Base-by-base conservation (phyloP, 1,140 invertebrate genomes). In the Phymastichus coffea region DNA sequence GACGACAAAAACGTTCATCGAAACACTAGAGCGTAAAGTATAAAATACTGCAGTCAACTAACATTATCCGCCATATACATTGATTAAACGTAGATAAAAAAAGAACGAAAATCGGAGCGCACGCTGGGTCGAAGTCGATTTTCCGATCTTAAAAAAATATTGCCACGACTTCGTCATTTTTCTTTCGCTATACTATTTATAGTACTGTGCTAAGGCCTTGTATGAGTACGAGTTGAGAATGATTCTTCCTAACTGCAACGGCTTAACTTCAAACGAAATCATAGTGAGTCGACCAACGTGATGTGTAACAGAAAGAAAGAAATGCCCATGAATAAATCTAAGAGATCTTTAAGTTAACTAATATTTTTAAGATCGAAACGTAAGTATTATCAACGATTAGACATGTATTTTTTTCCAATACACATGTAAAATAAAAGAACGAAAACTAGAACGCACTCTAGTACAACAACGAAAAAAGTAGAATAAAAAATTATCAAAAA, bases 11-110 rank as follows among this genome's bases (percentile, higher is more conserved):
- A 56, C n/a, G 25, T 38, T 51, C 38, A 43, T 55, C 55, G 55
- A 57, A 58, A 49, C 53, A 38, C 43, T 61, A 61, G n/a, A n/a
- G 55, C 64, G 46, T 71, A 67, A 72, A 73, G 65, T 67, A 72
- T 71, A 72, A 73, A 72, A 73, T 72, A 71, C 66, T 67, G 63
- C 48, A 35, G 41, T 66, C 62, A 72, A 71, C 64, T 65, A n/a
- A n/a, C 30, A 52, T 51, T 58, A 26, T 49, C 37, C 44, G 56
- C n/a, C 56, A 20, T 55, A 54, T 55, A 47, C 30, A 57, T n/a
- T n/a, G n/a, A n/a, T n/a, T n/a, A n/a, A n/a, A n/a, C n/a, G n/a
- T n/a, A n/a, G 28, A 7, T 46, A 63, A 54, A 64, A 57, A 61
- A 25, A 57, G 63, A 57, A 57, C 37, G 57, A 43, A 54, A 28